Base-by-base conservation (phyloP, 2,797 vertebrate species). In the Lepus oiostolus region DNA sequence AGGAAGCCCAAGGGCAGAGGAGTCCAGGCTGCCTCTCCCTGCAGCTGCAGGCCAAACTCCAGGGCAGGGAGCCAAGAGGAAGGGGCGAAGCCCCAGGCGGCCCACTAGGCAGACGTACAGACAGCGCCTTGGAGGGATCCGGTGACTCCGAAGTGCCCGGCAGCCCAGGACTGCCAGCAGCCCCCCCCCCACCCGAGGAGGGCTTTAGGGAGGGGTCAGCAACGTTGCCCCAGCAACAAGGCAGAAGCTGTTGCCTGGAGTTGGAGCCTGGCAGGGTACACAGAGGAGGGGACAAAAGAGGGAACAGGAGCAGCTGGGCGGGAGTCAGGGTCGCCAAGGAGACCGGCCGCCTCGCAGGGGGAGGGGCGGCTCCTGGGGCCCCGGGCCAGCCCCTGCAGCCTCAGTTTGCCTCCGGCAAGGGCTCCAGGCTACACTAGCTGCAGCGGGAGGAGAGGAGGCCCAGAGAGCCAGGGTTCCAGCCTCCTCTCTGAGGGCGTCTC, bases 221-320 rank as follows among this genome's bases (percentile, higher is more conserved):
- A 4, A 3, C 0, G 71, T 81, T 96, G 90, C 92, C 95, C 68
- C 8, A n/a, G 95, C 67, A 52, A 97, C 90, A 54, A 74, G 28
- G 26, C 91, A 76, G 91, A 75, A 88, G 88, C 85, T 0, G 79
- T 96, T 97, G 97, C 96, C 42, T 77, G 75, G 95, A 95, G 95
- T 88, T 75, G 35, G 90, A 93, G 90, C 76, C 68, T 88, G 91
- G 60, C 75, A 50, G 52, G 81, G 67, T 50, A 91, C 90, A 93
- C 62, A 92, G 88, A 90, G 58, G 10, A 95, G n/a, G n/a, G 77
- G 91, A 96, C 97, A 97, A 95, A 97, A 95, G 93, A 93, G 9
- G 79, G 90, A 83, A 84, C 89, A 94, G 88, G 74, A 96, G 93
- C 30, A 62, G 72, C 88, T 85, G 85, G 75, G 95, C 12, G 19